These are phyloP conservation scores for Caprella mutica DNA, from an alignment of 2,888 invertebrate genomes.

Conservation along the genomic window DNA sequence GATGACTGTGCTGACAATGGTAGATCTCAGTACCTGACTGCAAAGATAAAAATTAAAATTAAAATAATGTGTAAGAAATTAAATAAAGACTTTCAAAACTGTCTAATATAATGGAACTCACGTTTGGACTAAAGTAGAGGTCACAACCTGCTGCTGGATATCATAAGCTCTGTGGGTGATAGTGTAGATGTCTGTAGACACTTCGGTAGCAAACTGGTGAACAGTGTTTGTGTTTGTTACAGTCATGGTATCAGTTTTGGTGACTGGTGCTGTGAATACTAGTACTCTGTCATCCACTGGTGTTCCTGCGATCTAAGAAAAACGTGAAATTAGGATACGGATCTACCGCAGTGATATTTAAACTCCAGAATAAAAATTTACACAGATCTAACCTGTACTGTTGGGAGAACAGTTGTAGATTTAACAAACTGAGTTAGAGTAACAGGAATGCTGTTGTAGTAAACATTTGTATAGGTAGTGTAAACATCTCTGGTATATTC, in stretches of 20 bases:
- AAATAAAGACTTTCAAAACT: no score
- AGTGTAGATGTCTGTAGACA: background rate
- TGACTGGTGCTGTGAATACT: background rate
- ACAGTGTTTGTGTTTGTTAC: background rate
- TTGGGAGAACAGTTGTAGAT: background rate
- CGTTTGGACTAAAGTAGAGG: constrained; percentile 1
- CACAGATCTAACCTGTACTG: background rate
- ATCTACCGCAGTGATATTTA: background rate
- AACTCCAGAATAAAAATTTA: background rate
- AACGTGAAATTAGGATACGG: no score
- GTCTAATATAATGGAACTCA: no score
- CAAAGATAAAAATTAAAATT: no score
- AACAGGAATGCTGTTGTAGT: constrained; percentile 1
- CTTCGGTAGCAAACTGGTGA: constrained; percentile 4
- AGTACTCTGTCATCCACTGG: constrained; percentile 6
- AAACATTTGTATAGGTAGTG: constrained; percentile 1
- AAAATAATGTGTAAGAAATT: no score
- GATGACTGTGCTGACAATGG: no score
- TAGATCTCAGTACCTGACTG: no score
- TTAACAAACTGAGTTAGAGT: constrained; percentile 5
- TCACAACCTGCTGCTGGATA: constrained; percentile 2
- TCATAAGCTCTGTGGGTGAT: constrained; percentile 5
- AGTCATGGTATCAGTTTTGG: background rate
- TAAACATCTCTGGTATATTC: background rate
- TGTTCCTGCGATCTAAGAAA: no score